A percentile compares a stretch with the other conserved stretches of the same genome.
phyloP scores from a whole-genome alignment of 2,888 invertebrate species.

The Caenorhabditis drosophilae region DNA sequence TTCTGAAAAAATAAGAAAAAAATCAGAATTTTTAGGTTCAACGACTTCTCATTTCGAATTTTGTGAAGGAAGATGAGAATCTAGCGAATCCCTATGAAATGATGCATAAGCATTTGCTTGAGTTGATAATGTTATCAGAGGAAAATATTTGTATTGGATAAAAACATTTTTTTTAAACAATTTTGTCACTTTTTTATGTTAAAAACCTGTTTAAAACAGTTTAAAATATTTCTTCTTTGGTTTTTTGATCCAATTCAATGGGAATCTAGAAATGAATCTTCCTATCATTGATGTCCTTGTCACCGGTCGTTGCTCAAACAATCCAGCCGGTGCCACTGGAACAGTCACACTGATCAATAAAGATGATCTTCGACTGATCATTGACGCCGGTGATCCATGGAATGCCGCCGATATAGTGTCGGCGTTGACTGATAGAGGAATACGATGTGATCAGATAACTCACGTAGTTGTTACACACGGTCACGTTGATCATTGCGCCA shows the following conservation, averaged over 20 bases:
- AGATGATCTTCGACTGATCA: slow-evolving; percentile 7
- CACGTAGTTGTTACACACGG: slow-evolving; percentile 45
- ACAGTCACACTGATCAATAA: slow-evolving; percentile 23
- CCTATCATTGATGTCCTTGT: not conserved
- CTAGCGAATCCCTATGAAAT: slow-evolving; percentile 12
- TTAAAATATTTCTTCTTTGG: not conserved
- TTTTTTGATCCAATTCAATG: no score
- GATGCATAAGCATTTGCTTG: slow-evolving; percentile 31
- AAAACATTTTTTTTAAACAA: no score
- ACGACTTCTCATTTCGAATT: slow-evolving; percentile 17
- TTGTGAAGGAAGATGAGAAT: not conserved
- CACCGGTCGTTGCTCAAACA: slow-evolving; percentile 14
- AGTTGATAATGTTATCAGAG: slow-evolving; percentile 24
- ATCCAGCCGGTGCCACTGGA: slow-evolving; percentile 17
- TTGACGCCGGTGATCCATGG: slow-evolving; percentile 48
- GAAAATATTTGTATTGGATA: slow-evolving; percentile 39
- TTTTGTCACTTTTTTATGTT: not conserved
- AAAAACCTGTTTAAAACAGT: slow-evolving; percentile 2
- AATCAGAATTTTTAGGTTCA: slow-evolving; percentile 16
- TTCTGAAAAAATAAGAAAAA: not conserved
- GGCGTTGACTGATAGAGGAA: slow-evolving; percentile 3
- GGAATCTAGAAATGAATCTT: slow-evolving; percentile 1
- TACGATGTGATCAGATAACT: slow-evolving; percentile 7
- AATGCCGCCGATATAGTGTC: slow-evolving; percentile 30
- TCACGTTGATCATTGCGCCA: slow-evolving; percentile 50